Base-by-base conservation (phyloP, 2,888 invertebrate genomes). In the Saturnia pavonia region DNA sequence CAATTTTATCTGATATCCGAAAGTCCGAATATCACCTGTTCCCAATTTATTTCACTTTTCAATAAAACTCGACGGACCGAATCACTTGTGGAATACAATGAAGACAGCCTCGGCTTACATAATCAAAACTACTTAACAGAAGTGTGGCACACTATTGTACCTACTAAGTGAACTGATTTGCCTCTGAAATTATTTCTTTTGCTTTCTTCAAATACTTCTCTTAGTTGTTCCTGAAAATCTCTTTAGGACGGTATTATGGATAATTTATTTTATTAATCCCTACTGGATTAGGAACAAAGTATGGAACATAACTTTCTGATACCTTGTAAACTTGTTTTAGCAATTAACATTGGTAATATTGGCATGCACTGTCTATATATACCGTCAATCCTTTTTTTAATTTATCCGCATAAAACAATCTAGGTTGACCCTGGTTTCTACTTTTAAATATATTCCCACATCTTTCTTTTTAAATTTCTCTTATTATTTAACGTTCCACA, bases 11-110 rank as follows among this genome's bases (percentile, higher is more conserved):
- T 27, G 27, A 27, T 57, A n/a, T 8, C 12, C 57, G 22, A 22
- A 57, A 6, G 57, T 60, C 19, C 6, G 25, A 60, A 27, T 60
- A 14, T 14, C 14, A 60, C 57, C 27, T 27, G 25, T 60, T 27
- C 57, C 14, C 25, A 60, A 25, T 60, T 60, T 60, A 14, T 60
- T 27, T 60, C 12, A 54, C 54, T 54, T 54, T 11, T 22, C 22
- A 11, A 54, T 54, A 60, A 60, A 25, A 60, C 57, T 60, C 6
- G 25, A 27, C 6, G 0, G 57, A 60, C 1, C 27, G 57, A 54
- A 54, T 48, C 19, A 48, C 22, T 54, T 22, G 54, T 54, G 54
- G 57, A 60, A 25, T 60, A 27, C 25, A 60, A 60, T 60, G 57
- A 60, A 27, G 27, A 9, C 57, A 14, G 3, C 3, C 27, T 60